Percentiles rank a stretch among this genome's conserved stretches.
Conservation (phyloP, 2,888 invertebrate species). For the Hyalella azteca region DNA sequence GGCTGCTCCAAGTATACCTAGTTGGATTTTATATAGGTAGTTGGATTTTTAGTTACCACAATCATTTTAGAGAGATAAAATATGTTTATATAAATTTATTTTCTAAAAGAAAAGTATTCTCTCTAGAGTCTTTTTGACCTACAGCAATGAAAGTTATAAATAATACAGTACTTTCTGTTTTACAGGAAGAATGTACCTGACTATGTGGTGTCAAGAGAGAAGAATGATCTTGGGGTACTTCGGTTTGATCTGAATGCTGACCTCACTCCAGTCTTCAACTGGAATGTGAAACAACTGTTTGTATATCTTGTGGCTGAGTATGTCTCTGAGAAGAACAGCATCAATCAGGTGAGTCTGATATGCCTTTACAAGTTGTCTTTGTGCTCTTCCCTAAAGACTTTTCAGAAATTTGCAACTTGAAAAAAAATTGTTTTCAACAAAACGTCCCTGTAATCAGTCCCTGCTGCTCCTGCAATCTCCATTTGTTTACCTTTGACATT, state of each 20-base stretch:
- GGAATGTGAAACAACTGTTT: slow-evolving; percentile 99
- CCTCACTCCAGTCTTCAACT: slow-evolving; percentile 90
- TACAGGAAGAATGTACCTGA: slow-evolving; percentile 94
- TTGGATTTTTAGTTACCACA: too few relatives aligned
- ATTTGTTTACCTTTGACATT: too few relatives aligned
- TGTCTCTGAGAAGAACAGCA: slow-evolving; percentile 80
- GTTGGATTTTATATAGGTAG: too few relatives aligned
- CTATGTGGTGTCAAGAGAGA: slow-evolving; percentile 90
- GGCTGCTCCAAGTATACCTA: too few relatives aligned
- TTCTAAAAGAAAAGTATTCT: background rate
- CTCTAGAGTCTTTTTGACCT: background rate
- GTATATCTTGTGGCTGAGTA: slow-evolving; percentile 97
- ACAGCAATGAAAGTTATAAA: background rate
- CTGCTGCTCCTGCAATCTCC: background rate
- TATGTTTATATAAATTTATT: too few relatives aligned
- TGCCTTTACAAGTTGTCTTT: too few relatives aligned
- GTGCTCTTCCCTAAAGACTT: too few relatives aligned
- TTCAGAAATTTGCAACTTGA: too few relatives aligned
- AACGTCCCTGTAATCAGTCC: background rate
- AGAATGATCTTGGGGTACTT: slow-evolving; percentile 92
- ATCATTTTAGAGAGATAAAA: too few relatives aligned
- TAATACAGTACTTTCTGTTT: slow-evolving; percentile 59
- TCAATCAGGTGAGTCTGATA: slow-evolving; percentile 73
- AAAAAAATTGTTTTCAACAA: background rate
- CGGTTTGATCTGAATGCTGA: slow-evolving; percentile 78